phyloP scores from a whole-genome alignment of 2,888 invertebrate genomes.

The Drosophila mettleri region DNA sequence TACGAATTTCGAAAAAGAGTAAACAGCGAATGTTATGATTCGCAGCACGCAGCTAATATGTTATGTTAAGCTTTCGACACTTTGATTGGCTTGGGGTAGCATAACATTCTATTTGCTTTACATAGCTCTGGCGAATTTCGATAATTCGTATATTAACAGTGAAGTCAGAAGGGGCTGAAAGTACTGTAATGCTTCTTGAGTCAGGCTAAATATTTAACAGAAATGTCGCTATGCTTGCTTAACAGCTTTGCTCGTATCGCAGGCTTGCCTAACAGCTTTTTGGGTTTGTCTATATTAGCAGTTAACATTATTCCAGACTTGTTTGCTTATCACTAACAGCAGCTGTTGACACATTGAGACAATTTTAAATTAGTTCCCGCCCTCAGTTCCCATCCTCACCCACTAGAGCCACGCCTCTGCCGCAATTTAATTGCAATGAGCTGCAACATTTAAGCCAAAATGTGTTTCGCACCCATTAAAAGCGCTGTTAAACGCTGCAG shows the following conservation, averaged over 20 bases:
- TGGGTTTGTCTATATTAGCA: neutral
- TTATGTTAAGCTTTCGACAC: neutral
- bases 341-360: neutral
- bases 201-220: neutral
- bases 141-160: neutral
- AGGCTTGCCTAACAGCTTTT: neutral
- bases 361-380: constrained; percentile 10
- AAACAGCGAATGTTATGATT: neutral
- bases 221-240: neutral
- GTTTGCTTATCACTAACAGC: neutral
- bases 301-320: neutral
- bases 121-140: neutral
- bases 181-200: neutral
- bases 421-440: constrained; percentile 63
- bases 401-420: neutral
- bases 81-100: constrained; percentile 13
- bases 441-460: constrained; percentile 46
- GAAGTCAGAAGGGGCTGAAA: neutral
- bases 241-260: neutral
- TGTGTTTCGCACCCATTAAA: constrained; percentile 40
- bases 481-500: constrained; percentile 2
- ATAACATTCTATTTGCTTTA: neutral
- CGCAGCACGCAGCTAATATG: neutral
- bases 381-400: neutral
- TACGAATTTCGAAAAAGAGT: constrained; percentile 12